Base-by-base conservation (phyloP, 1,140 invertebrate genomes). In the Ceratina calcarata region DNA sequence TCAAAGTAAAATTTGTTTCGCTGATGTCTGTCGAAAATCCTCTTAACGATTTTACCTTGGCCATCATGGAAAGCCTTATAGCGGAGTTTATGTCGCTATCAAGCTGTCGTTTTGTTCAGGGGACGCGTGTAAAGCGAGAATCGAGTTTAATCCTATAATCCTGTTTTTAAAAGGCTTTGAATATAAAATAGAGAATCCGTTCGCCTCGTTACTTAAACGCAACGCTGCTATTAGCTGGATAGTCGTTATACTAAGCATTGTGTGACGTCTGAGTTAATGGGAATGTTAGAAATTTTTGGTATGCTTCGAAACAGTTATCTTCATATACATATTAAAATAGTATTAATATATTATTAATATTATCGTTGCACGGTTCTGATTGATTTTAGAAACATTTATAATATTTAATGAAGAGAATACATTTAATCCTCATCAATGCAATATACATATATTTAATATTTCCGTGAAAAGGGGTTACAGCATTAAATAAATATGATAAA, bases 41-140 rank as follows among this genome's bases (percentile, higher is more conserved):
- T 68, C 71, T 82, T 82, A 72, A 20, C 24, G 32, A 12, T 80
- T 62, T 81, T 75, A 64, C 51, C 15, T 24, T 22, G 15, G 18
- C 18, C n/a, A 32, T 45, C 15, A 13, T 27, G 7, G 20, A 27
- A 60, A n/a, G 20, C n/a, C 32, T 71, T 45, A n/a, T 60, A 55
- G 57, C 13, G 15, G 6, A n/a, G n/a, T 71, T 71, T 24, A 61
- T 24, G 15, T 16, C 32, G 68, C 13, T 3, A 49, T 16, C 55
- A 71, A 61, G 8, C 32, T 20, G 55, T 10, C 20, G n/a, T 55
- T 45, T 32, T 57, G 68, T 37, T 70, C 68, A 27, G 4, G 0
- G 55, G 6, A 22, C 53, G n/a, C 27, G 53, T 70, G 27, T 20
- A 58, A 37, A 37, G 24, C 6, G 18, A 58, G 37, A 70, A 37